Evolutionary conservation across 2,113 vertebrate genomes (phyloP).

Genomic region (Leucopsar rothschildi): DNA sequence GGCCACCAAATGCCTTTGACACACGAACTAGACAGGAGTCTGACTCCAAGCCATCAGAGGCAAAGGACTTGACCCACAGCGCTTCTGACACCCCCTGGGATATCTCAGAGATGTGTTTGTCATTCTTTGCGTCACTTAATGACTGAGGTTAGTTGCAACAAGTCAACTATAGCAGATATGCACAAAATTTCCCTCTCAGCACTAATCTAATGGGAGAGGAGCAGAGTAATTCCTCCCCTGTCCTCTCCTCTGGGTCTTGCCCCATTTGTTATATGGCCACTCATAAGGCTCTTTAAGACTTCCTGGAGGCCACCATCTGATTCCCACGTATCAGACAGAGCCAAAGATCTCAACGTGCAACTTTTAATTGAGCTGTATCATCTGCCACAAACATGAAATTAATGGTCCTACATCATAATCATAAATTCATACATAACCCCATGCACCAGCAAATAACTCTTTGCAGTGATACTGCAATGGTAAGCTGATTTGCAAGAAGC

Average conservation of each 20-base stretch:
- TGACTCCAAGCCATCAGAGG: not conserved
- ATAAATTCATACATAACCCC: constrained; percentile 68
- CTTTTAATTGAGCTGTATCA: constrained; percentile 63
- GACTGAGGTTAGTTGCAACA: not conserved
- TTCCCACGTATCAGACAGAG: not conserved
- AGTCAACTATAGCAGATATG: not conserved
- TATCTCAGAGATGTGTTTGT: not conserved
- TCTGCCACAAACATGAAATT: constrained; percentile 67
- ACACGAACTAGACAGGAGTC: not conserved
- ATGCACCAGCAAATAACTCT: constrained; percentile 62
- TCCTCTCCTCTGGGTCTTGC: not conserved
- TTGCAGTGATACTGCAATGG: constrained; percentile 40
- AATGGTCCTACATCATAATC: constrained; percentile 69
- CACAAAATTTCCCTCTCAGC: not conserved
- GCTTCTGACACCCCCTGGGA: not conserved
- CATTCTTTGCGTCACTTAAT: not conserved
- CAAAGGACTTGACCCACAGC: not conserved
- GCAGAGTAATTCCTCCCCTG: not conserved
- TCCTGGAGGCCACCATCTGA: not conserved
- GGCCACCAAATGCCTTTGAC: not conserved
- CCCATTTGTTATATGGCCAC: not conserved
- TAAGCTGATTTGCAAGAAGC: constrained; percentile 68
- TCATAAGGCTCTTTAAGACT: not conserved
- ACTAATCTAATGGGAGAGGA: not conserved
- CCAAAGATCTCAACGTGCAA: not conserved